Base-by-base conservation (phyloP, 2,888 invertebrate genomes). In the Creontiades dilutus region DNA sequence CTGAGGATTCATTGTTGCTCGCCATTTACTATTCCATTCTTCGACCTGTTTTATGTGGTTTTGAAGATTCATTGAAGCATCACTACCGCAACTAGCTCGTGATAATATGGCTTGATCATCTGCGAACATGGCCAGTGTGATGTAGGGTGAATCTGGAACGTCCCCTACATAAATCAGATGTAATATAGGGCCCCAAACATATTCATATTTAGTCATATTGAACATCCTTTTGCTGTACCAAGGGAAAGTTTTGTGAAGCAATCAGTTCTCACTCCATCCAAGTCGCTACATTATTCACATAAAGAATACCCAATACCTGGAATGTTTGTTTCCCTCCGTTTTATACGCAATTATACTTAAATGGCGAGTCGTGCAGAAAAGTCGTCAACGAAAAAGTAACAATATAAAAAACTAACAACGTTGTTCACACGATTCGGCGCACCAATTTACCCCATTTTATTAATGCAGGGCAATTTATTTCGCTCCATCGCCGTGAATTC, bases 81-180 rank as follows among this genome's bases (percentile, higher is more conserved):
- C 52, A 52, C 1, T 52, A 12, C 16, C 52, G 11, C 52, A 52
- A 2, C 52, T 52, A 52, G 52, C 3, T 11, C 81, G 81, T 23
- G 81, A 81, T 37, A 81, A 27, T 81, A 81, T 46, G 7, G 81
- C 14, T 5, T 14, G 14, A 13, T 81, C 81, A 37, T 81, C 81
- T 37, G 81, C 81, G 13, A 81, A 81, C 81, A 81, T 27, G 7
- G 81, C 81, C 11, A 37, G 1, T 13, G 27, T 81, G 81, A 46
- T 37, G 14, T 28, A 7, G 28, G 19, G n/a, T n/a, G n/a, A n/a
- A n/a, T n/a, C n/a, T n/a, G n/a, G n/a, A n/a, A n/a, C n/a, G n/a
- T n/a, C n/a, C n/a, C n/a, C n/a, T n/a, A n/a, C n/a, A n/a, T n/a
- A n/a, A n/a, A n/a, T n/a, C n/a, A n/a, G n/a, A n/a, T n/a, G n/a